Base-by-base conservation (phyloP, 2,113 vertebrate species). In the Ptilonorhynchus violaceus region DNA sequence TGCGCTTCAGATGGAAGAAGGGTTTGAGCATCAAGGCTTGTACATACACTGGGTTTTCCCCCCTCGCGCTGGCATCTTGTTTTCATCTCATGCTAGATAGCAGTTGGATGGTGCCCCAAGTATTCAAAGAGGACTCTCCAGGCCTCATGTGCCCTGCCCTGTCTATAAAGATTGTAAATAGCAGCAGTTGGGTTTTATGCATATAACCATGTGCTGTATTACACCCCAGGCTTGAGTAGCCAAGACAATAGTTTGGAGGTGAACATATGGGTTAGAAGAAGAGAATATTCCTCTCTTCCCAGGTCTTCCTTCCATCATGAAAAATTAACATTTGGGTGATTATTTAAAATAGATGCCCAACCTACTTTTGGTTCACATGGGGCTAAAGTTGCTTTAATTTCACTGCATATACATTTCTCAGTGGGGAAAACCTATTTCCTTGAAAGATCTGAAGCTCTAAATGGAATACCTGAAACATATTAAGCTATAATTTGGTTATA, bases 301-400 rank as follows among this genome's bases (percentile, higher is more conserved):
- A 72, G 19, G 56, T 75, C 73, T 91, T 93, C 19, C 46, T 82
- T 76, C 58, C 58, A 47, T 67, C 31, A 76, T 82, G 87, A 95
- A 95, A 95, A 93, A 89, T 88, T 85, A 94, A 91, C 75, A 82
- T 83, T 92, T 96, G 75, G 46, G 80, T 92, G 92, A 96, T 93
- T 92, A 95, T 96, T 97, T 96, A 93, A 97, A 97, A 94, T 92
- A 93, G 93, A 73, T 94, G 91, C 30, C 95, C 96, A 96, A 91
- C 92, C 92, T 96, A 96, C 74, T 94, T 96, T 91, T 95, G 44
- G 83, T 80, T 96, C 95, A 93, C 90, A 60, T 85, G 91, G 69
- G 88, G 88, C 88, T 94, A 77, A 60, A 47, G 46, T 93, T 85
- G 85, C 72, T 92, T 94, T 94, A 88, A 92, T 79, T 94, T 96